These are phyloP conservation scores for Troides oblongomaculatus DNA, from an alignment of 2,888 invertebrate genomes.

Conservation along the genomic window DNA sequence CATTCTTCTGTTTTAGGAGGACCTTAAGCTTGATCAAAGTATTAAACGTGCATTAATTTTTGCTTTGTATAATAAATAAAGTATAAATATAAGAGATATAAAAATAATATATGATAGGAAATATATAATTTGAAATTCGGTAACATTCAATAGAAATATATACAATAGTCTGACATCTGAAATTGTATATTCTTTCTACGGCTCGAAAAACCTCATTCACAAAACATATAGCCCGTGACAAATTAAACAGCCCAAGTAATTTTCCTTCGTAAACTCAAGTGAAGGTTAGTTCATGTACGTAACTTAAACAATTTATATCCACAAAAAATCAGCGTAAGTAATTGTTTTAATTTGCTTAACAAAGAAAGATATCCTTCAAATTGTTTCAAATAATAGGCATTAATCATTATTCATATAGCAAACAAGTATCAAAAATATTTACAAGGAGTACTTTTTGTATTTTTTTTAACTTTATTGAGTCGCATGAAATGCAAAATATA, in stretches of 20 bases:
- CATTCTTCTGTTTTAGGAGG: too few species aligned
- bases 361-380: not conserved
- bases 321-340: not conserved
- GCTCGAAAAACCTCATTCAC: not conserved
- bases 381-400: not conserved
- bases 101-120: not conserved
- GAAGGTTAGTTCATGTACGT: not conserved
- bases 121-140: not conserved
- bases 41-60: too few species aligned
- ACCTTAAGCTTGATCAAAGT: too few species aligned
- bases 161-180: not conserved
- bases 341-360: not conserved
- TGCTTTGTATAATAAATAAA: too few species aligned
- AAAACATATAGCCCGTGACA: slow-evolving; percentile 15
- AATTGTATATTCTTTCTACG: not conserved
- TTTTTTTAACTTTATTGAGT: too few species aligned
- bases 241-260: slow-evolving; percentile 15
- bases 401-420: not conserved
- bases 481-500: too few species aligned
- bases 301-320: not conserved
- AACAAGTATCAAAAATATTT: not conserved
- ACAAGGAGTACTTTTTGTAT: not conserved
- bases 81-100: too few species aligned
- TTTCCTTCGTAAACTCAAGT: not conserved
- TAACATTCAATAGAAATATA: not conserved